Evolutionary conservation across 2,113 vertebrate genomes (phyloP), one percentile per base, ranked within the genome.

Genomic region (Xenopus tropicalis): DNA sequence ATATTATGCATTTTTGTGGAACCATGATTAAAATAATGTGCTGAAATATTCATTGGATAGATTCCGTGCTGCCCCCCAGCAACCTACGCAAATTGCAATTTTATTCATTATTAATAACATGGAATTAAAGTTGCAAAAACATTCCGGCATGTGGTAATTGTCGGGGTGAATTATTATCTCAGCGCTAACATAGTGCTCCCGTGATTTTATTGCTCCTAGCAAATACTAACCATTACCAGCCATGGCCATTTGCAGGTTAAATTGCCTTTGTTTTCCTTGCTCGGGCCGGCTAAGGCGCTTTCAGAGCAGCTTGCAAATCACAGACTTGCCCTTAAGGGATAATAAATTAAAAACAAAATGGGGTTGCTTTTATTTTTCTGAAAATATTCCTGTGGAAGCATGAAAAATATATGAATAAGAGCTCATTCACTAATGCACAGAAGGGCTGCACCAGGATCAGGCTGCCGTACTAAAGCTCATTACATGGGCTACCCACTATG

Each of bases 81-180:
- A 91, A 93, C 88, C 91, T 89, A 85, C 91, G 92, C 95, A 95
- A 95, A 97, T 93, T 93, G 93, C 90, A 86, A 89, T 97, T 97
- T 96, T 97, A 98, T 98, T 95, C 93, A 98, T 98, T 98, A 98
- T 98, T 98, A 96, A 99, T 97, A 97, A 94, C 90, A 87, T 86
- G 81, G 90, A 97, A 96, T 97, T 96, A 96, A 89, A 88, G 86
- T 78, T 83, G 82, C 79, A 89, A 90, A 94, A 91, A 91, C 88
- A 88, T 86, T 93, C 82, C 85, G 89, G 92, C 90, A 91, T 94
- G 94, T 93, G 93, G 94, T 95, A 95, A 96, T 94, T 93, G 94
- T 96, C 93, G 93, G 91, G 91, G 93, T 95, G 95, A 98, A 96
- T 97, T 94, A 97, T 97, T 95, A 95, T 93, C 92, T 90, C 86